Evolutionary conservation across 2,797 vertebrate genomes (phyloP), one percentile per base, ranked within the genome.

Genomic region (Peromyscus aztecus): DNA sequence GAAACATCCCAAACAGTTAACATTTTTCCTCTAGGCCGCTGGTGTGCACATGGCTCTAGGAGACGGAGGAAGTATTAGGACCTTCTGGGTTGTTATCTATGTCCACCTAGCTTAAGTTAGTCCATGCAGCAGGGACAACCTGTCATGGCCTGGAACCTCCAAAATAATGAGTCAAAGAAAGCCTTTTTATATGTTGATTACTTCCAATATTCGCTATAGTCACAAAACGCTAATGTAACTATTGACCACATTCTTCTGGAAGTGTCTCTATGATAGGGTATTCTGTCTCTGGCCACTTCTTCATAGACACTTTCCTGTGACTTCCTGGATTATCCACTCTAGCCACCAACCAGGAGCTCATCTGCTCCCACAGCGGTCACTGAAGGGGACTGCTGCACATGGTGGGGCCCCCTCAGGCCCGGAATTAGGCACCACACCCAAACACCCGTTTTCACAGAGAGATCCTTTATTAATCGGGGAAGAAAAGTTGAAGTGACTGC

Each of bases 61-160:
- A 61, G 73, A 73, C 73, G n/a, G 3, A 24, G 52, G 46, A 81
- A 73, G 37, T 43, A 12, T 23, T 29, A 40, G 80, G 69, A 65
- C 76, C 31, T 16, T 89, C 63, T 63, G 55, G 37, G 52, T 75
- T 92, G 78, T 95, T 96, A 92, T 82, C 85, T 83, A 9, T 85
- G 73, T 55, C 82, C 29, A 46, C 52, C 31, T 31, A 17, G 46
- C 59, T 89, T 91, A 65, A 46, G 59, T 52, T 59, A 67, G 61
- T 27, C 55, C 29, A 75, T 43, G 67, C 13, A 49, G 43, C 9
- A 12, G n/a, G 24, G 23, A 3, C 57, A 77, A 21, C 31, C 21
- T 21, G 27, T 49, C 16, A 2, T 63, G 24, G 34, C 31, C 43
- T 80, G 14, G 61, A 80, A 23, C 16, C 76, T 80, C n/a, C 59